A percentile compares a stretch with the other conserved stretches of the same genome.
These are phyloP conservation scores for Carpatolechia fugitivella DNA, from an alignment of 2,888 invertebrate genomes.

Conservation along the genomic window DNA sequence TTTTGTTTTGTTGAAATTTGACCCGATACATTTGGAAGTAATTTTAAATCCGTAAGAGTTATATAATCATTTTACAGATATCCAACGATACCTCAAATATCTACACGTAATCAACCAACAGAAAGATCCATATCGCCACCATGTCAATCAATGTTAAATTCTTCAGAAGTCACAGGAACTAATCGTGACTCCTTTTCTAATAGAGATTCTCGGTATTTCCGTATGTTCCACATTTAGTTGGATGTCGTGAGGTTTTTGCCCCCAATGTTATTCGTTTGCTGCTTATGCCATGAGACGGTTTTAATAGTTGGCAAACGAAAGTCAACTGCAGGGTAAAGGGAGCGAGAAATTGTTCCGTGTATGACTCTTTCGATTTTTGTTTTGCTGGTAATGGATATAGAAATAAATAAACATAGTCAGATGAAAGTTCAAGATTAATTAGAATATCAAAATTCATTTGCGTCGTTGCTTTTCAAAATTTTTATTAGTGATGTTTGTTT, in stretches of 20 bases:
- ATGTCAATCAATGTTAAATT: no score
- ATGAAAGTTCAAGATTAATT: background rate
- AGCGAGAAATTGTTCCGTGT: slow-evolving; percentile 12
- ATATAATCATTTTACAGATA: no score
- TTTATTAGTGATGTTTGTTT: no score
- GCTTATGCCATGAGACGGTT: slow-evolving; percentile 22
- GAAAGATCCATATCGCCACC: no score
- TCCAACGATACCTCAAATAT: no score
- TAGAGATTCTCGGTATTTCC: slow-evolving; percentile 24
- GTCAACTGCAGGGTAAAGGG: slow-evolving; percentile 14
- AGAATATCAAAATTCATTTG: background rate
- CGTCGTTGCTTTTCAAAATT: no score
- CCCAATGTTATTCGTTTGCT: slow-evolving; percentile 26
- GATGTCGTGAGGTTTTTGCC: slow-evolving; percentile 47
- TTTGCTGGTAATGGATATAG: background rate
- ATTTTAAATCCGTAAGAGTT: no score
- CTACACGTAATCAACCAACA: no score
- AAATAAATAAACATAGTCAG: background rate
- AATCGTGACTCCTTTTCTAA: background rate
- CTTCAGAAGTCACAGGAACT: background rate
- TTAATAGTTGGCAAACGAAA: slow-evolving; percentile 20
- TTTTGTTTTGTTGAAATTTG: no score
- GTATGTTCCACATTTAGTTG: slow-evolving; percentile 35
- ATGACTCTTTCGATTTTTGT: slow-evolving; percentile 8
- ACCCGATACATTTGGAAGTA: no score